These are phyloP conservation scores for Uropsilus gracilis DNA, from an alignment of 2,113 vertebrate genomes.

Conservation along the genomic window DNA sequence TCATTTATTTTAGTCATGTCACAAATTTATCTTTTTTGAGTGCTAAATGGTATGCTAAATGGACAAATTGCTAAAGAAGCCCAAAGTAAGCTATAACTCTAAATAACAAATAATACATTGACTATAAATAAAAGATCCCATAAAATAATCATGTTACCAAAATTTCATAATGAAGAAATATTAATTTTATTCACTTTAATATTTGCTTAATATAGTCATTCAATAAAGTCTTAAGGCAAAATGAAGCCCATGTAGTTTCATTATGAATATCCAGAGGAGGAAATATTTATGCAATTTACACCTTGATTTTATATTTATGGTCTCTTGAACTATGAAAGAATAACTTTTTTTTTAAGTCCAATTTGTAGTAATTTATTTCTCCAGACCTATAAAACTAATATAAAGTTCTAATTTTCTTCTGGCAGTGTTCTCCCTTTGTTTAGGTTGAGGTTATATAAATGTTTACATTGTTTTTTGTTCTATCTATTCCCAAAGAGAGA, in stretches of 20 bases:
- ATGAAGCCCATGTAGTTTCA: not conserved
- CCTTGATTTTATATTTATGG: not conserved
- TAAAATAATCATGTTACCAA: not conserved
- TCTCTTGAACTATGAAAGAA: not conserved
- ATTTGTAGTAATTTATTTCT: not conserved
- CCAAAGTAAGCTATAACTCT: no score
- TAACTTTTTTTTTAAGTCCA: not conserved
- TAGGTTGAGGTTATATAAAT: not conserved
- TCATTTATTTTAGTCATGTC: no score
- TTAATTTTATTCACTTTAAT: not conserved
- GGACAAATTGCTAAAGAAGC: no score
- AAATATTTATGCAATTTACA: not conserved
- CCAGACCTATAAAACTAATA: not conserved
- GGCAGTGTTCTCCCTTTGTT: not conserved
- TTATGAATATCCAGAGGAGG: not conserved
- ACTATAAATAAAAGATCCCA: not conserved
- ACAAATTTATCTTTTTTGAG: not conserved
- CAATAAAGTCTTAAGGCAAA: not conserved
- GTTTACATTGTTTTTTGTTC: not conserved
- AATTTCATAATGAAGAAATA: not conserved
- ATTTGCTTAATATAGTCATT: not conserved
- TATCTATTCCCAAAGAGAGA: not conserved
- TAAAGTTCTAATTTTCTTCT: not conserved
- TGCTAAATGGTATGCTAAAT: no score
- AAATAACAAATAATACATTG: not conserved